A percentile compares a stretch with the other conserved stretches of the same genome.
These are phyloP conservation scores for Phyllotreta cruciferae DNA, from an alignment of 2,888 invertebrate species.

Conservation along the genomic window DNA sequence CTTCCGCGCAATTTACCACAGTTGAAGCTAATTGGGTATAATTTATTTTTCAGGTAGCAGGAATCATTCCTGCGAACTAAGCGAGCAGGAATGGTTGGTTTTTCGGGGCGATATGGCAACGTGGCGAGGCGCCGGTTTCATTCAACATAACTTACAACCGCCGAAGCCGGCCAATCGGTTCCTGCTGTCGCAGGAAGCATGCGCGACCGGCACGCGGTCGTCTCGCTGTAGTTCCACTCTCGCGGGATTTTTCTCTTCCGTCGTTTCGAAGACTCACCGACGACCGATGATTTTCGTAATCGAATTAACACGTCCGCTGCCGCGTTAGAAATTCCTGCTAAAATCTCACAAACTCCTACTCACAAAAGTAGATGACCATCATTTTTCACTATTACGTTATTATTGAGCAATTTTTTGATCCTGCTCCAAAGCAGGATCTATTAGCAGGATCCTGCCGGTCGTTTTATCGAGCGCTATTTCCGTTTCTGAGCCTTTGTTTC, in stretches of 20 bases:
- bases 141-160: constrained; percentile 48
- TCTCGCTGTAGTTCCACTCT: background rate
- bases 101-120: constrained; percentile 12
- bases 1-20: no score
- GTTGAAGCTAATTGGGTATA: no score
- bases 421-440: no score
- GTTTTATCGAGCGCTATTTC: background rate
- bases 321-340: no score
- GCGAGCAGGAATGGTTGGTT: background rate
- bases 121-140: constrained; percentile 41
- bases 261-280: background rate
- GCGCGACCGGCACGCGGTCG: constrained; percentile 39
- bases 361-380: no score
- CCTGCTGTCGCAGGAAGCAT: constrained; percentile 45
- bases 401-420: no score
- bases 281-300: constrained; percentile 4
- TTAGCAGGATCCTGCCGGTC: background rate
- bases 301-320: background rate
- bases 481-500: constrained; percentile 18
- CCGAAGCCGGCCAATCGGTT: constrained; percentile 50
- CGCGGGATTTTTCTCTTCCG: background rate
- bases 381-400: no score
- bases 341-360: no score
- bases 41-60: no score
- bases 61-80: no score